Evolutionary conservation across 2,797 vertebrate species (phyloP).

Genomic region (Anguilla pacifica): DNA sequence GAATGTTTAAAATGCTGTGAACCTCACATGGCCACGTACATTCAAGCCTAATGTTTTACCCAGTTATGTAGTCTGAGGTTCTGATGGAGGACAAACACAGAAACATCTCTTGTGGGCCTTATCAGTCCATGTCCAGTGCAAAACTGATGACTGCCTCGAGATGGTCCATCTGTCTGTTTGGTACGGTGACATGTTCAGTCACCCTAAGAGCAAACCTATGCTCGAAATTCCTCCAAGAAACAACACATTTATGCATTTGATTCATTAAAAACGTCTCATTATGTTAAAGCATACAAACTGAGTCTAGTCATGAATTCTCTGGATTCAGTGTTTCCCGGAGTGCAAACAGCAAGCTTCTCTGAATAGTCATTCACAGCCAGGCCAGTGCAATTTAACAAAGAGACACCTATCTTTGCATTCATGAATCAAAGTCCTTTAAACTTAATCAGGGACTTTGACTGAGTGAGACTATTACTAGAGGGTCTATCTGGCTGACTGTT

Average conservation of each 20-base stretch:
- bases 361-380: not conserved
- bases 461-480: conserved; percentile 5
- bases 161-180: too few species aligned
- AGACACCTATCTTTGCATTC: not conserved
- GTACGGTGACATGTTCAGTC: not conserved
- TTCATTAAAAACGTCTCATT: not conserved
- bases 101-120: not conserved
- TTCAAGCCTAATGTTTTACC: not conserved
- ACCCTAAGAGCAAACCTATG: not conserved
- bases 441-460: conserved; percentile 6
- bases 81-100: not conserved
- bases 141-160: not conserved
- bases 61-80: not conserved
- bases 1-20: not conserved
- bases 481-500: not conserved
- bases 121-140: not conserved
- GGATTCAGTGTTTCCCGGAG: not conserved
- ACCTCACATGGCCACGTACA: not conserved
- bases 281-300: not conserved
- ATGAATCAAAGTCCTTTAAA: conserved; percentile 9
- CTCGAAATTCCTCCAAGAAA: not conserved
- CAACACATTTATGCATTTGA: not conserved
- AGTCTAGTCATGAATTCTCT: not conserved
- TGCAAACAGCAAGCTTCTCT: not conserved
- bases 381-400: not conserved